These are phyloP conservation scores for Sandelia bainsii DNA, from an alignment of 2,797 vertebrate genomes.

Conservation along the genomic window DNA sequence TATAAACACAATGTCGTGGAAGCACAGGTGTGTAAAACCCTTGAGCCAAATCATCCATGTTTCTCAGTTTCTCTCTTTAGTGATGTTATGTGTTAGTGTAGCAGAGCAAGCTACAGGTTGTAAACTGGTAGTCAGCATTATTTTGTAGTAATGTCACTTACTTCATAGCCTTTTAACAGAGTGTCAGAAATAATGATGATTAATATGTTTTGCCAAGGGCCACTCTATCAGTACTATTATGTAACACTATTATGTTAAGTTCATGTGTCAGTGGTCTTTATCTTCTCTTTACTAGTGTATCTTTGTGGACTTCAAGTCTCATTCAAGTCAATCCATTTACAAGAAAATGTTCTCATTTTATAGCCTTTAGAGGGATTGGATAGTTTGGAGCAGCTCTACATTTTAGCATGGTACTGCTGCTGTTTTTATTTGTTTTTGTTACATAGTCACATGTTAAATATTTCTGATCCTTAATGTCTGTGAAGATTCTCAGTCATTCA, in stretches of 20 bases:
- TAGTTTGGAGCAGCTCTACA: no score
- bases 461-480: no score
- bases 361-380: no score
- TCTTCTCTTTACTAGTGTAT: not conserved
- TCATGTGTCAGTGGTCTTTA: not conserved
- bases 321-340: no score
- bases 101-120: constrained; percentile 26
- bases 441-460: not conserved
- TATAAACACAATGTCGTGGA: not conserved
- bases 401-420: no score
- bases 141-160: constrained; percentile 40
- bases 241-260: not conserved
- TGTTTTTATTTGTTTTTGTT: no score
- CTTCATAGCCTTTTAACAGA: not conserved
- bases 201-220: constrained; percentile 11
- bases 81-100: constrained; percentile 16
- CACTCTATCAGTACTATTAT: not conserved
- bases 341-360: no score
- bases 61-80: constrained; percentile 4
- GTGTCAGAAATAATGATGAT: not conserved
- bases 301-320: no score
- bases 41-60: constrained; percentile 1
- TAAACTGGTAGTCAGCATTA: constrained; percentile 34
- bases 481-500: no score
- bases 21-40: not conserved